Conservation (phyloP, 1,140 invertebrate species). For the Macrotrachela quadricornifera region DNA sequence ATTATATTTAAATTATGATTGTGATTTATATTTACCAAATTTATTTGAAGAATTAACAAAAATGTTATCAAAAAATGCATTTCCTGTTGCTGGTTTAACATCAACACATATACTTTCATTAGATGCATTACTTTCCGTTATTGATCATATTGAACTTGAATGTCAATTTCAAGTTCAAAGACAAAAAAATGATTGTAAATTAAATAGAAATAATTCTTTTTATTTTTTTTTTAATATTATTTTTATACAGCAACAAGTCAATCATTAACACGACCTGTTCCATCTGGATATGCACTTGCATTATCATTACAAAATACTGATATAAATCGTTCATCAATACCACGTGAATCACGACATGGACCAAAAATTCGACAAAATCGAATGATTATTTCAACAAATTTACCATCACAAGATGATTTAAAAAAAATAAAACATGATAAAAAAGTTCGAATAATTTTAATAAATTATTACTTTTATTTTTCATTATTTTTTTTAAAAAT, state of each 20-base stretch:
- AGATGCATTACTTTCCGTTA: slow-evolving; percentile 72
- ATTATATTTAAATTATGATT: slow-evolving; percentile 93
- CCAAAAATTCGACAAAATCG: slow-evolving; percentile 24
- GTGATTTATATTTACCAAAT: slow-evolving; percentile 58
- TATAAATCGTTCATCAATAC: no score
- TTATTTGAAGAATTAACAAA: slow-evolving; percentile 89
- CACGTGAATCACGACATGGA: slow-evolving; percentile 8
- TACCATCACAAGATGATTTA: slow-evolving; percentile 24
- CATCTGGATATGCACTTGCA: no score
- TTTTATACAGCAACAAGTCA: neutral
- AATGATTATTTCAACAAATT: slow-evolving; percentile 18
- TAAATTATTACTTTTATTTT: neutral
- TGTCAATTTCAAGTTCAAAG: slow-evolving; percentile 27
- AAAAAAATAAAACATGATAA: slow-evolving; percentile 53
- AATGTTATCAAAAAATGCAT: slow-evolving; percentile 71
- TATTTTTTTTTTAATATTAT: no score
- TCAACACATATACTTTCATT: slow-evolving; percentile 73
- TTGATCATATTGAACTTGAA: slow-evolving; percentile 66
- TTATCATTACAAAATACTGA: no score
- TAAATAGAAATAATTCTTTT: no score
- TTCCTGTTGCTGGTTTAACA: slow-evolving; percentile 47
- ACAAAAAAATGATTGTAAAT: no score
- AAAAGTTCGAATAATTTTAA: slow-evolving; percentile 26
- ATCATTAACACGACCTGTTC: neutral
- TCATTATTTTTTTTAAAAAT: slow-evolving; percentile 8